These are phyloP conservation scores for Caenorhabditis remanei DNA, from an alignment of 1,140 invertebrate species.

Conservation along the genomic window DNA sequence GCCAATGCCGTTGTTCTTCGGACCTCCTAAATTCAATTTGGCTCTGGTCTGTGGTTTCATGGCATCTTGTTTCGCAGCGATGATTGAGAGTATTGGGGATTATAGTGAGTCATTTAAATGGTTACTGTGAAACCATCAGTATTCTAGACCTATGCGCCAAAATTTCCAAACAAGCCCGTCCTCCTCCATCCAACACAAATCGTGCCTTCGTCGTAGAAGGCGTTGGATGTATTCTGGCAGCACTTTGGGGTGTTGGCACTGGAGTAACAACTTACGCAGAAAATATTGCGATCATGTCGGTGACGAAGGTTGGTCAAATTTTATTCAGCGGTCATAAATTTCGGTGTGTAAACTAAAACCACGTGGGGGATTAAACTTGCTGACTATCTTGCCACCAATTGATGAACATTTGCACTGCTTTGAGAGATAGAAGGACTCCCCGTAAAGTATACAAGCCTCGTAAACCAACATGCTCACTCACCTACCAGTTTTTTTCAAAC, in stretches of 20 bases:
- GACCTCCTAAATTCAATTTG: constrained; percentile 76
- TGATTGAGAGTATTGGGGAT: constrained; percentile 60
- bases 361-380: neutral
- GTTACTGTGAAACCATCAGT: neutral
- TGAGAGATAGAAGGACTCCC: too few relatives aligned
- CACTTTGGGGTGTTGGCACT: constrained; percentile 62
- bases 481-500: too few relatives aligned
- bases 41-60: constrained; percentile 79
- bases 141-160: constrained; percentile 38
- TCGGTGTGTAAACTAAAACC: too few relatives aligned
- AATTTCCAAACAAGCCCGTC: constrained; percentile 56
- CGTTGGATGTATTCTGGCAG: constrained; percentile 57
- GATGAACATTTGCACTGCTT: too few relatives aligned
- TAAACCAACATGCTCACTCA: too few relatives aligned
- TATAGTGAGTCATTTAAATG: neutral
- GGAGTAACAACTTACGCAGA: constrained; percentile 66
- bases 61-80: constrained; percentile 77
- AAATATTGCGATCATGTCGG: constrained; percentile 61
- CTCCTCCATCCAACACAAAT: constrained; percentile 60
- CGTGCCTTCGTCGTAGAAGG: constrained; percentile 65
- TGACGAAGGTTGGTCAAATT: constrained; percentile 53
- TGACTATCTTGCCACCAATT: too few relatives aligned
- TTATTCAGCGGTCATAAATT: neutral
- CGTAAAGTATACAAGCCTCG: too few relatives aligned
- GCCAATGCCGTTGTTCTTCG: constrained; percentile 78